Conservation (phyloP, 2,113 vertebrate species). For the Condylura cristata region DNA sequence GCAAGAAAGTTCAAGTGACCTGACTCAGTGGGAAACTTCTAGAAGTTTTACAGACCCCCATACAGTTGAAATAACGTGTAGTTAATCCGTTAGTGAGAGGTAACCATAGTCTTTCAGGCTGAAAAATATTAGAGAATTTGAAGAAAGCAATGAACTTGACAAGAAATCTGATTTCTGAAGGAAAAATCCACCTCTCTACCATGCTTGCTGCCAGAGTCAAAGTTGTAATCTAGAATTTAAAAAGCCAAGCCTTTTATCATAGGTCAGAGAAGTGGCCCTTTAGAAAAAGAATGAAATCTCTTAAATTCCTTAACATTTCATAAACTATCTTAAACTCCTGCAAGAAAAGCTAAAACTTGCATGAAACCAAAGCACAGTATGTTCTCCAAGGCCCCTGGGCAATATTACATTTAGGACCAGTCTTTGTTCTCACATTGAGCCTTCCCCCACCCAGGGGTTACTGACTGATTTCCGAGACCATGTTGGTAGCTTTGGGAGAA, state of each 20-base stretch:
- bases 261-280: slow-evolving; percentile 41
- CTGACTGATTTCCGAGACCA: neutral
- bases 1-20: neutral
- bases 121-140: slow-evolving; percentile 35
- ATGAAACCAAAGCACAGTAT: neutral
- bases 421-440: neutral
- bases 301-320: slow-evolving; percentile 61
- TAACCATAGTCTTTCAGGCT: neutral
- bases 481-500: neutral
- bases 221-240: slow-evolving; percentile 38
- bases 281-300: slow-evolving; percentile 42
- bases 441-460: neutral
- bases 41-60: neutral
- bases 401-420: neutral
- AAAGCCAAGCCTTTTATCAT: slow-evolving; percentile 45
- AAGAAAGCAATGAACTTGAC: neutral
- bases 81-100: neutral
- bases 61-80: neutral
- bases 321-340: slow-evolving; percentile 38
- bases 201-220: slow-evolving; percentile 12
- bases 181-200: neutral
- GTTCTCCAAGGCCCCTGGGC: neutral
- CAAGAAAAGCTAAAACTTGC: slow-evolving; percentile 54
- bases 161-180: slow-evolving; percentile 20
- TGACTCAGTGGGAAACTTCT: neutral